Percentiles rank a stretch among this genome's conserved stretches.
phyloP scores from a whole-genome alignment of 2,113 vertebrate species.

The Python bivittatus region DNA sequence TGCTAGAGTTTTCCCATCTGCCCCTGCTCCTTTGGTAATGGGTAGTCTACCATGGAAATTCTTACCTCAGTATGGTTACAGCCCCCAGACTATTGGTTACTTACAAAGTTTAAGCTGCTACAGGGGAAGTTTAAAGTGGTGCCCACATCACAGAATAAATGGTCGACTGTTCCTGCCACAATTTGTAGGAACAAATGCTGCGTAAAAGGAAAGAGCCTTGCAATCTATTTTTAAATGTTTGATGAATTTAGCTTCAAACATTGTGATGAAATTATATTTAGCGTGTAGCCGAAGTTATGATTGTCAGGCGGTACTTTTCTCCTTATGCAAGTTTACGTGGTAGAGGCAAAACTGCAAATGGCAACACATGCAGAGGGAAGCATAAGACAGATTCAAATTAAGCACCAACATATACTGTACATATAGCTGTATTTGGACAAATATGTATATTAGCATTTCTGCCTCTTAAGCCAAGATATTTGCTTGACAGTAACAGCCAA shows the following conservation, averaged over 20 bases:
- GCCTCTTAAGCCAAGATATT: neutral
- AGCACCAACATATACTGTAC: neutral
- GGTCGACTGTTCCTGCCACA: neutral
- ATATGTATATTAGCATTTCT: neutral
- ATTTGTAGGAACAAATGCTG: neutral
- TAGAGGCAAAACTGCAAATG: slow-evolving; percentile 19
- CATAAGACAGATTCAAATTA: slow-evolving; percentile 19
- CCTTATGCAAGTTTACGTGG: slow-evolving; percentile 40
- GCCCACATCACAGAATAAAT: neutral
- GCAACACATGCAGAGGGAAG: neutral
- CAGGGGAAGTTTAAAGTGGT: neutral
- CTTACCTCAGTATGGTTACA: neutral
- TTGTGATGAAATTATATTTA: neutral
- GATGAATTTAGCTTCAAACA: neutral
- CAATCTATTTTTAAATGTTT: neutral
- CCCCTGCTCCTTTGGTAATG: neutral
- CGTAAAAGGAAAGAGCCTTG: slow-evolving; percentile 1
- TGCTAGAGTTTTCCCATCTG: neutral
- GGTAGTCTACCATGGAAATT: neutral
- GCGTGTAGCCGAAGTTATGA: slow-evolving; percentile 2
- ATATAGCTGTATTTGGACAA: slow-evolving; percentile 1
- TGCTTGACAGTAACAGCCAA: neutral
- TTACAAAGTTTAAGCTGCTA: neutral
- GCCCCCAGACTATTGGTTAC: neutral
- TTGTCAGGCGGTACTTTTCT: neutral